Conservation (phyloP, 92 coral and sea anemone species). For the Galaxea fascicularis region DNA sequence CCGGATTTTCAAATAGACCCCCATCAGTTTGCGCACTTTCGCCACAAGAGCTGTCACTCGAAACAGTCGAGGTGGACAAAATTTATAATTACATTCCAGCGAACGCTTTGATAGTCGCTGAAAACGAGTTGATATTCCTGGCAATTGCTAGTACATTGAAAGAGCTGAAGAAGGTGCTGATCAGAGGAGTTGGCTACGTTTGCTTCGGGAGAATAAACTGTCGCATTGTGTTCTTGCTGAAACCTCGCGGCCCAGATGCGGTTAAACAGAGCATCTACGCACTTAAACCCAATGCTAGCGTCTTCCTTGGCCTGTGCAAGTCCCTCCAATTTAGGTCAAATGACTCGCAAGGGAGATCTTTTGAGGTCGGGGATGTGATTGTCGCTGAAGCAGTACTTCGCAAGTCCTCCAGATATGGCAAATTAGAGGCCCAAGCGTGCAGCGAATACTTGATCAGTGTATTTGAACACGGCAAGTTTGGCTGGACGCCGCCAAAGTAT, state of each 20-base stretch:
- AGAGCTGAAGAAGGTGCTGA: conserved; percentile 34
- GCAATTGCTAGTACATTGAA: conserved; percentile 35
- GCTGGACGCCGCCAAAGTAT: conserved; percentile 43
- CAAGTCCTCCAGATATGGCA: conserved; percentile 1
- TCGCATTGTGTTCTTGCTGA: conserved; percentile 29
- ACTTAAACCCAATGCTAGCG: conserved; percentile 31
- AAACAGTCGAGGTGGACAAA: conserved; percentile 28
- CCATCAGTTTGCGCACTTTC: conserved; percentile 26
- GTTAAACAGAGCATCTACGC: conserved; percentile 11
- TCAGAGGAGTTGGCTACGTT: conserved; percentile 30
- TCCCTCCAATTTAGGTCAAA: conserved; percentile 7
- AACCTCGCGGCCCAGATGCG: conserved; percentile 23
- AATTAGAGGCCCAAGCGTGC: conserved; percentile 32
- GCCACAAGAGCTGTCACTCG: conserved; percentile 14
- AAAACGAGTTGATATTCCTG: conserved; percentile 46
- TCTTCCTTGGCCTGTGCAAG: conserved; percentile 43
- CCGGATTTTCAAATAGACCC: conserved; percentile 18
- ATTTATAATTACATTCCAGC: conserved; percentile 37
- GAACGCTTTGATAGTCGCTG: conserved; percentile 45
- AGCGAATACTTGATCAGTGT: conserved; percentile 50
- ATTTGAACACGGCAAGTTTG: conserved; percentile 54
- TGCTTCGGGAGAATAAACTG: conserved; percentile 27
- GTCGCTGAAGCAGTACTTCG: conserved; percentile 32
- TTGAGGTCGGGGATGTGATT: conserved; percentile 47
- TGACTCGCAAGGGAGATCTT: conserved; percentile 10